These are phyloP conservation scores for Pedetes capensis DNA, from an alignment of 2,113 vertebrate genomes.

Conservation along the genomic window DNA sequence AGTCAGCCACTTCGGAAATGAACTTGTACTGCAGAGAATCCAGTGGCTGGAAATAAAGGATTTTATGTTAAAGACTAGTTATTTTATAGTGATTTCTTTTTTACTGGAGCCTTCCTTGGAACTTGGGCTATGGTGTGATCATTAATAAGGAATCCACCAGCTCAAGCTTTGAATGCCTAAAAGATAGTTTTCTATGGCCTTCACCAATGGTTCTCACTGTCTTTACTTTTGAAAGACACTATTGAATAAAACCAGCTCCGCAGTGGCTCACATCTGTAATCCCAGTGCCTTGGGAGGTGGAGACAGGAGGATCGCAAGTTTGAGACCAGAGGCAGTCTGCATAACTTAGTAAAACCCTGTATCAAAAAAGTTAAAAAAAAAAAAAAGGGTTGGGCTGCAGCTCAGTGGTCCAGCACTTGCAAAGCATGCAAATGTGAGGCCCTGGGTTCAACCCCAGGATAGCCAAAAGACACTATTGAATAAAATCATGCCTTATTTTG, in stretches of 20 bases:
- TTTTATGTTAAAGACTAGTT: conserved; percentile 19
- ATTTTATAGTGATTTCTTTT: neutral
- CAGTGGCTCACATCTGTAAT: too few relatives aligned
- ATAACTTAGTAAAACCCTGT: too few relatives aligned
- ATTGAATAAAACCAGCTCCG: conserved; percentile 28
- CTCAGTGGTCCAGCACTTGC: too few relatives aligned
- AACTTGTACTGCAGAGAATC: conserved; percentile 21
- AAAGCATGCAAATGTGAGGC: too few relatives aligned
- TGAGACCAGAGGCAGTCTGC: too few relatives aligned
- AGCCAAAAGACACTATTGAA: too few relatives aligned
- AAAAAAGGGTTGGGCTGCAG: too few relatives aligned
- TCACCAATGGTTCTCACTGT: conserved; percentile 28
- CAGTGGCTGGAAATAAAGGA: neutral
- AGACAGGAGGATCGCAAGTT: too few relatives aligned
- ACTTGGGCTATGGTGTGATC: neutral
- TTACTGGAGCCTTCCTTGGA: neutral
- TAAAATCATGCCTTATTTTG: conserved; percentile 32
- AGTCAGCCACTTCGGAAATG: conserved; percentile 61
- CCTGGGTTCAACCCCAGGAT: too few relatives aligned
- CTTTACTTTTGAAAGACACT: conserved; percentile 19
- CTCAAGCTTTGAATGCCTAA: conserved; percentile 11
- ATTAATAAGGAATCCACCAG: neutral
- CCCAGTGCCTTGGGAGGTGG: too few relatives aligned
- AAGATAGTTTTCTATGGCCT: conserved; percentile 28
- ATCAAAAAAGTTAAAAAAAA: too few relatives aligned